Base-by-base conservation (phyloP, 2,113 vertebrate species). In the Ailurus styani region DNA sequence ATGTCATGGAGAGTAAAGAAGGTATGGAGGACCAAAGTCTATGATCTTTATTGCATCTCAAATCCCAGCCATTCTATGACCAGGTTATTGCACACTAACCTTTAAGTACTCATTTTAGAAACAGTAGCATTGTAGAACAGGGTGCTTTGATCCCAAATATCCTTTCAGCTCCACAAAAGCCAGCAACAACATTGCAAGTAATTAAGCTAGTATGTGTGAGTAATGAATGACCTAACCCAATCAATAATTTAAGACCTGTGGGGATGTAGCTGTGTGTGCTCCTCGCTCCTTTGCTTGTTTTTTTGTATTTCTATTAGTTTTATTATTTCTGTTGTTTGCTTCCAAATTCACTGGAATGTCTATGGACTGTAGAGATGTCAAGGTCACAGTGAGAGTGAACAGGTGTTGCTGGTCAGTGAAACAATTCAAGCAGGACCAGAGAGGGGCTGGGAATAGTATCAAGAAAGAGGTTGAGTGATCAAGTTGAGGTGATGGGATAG, bases 161-260 rank as follows among this genome's bases (percentile, higher is more conserved):
- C 7, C 34, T 54, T 70, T 20, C 54, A 78, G 3, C 21, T 70
- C 15, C 21, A 40, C 3, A 95, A 91, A 95, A 50, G 27, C 23
- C 7, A 68, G 60, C 7, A 54, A 88, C 66, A 78, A 10, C 34
- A 50, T 31, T 34, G 3, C 60, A 87, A 40, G 14, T 29, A 64
- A 34, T 62, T 27, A 81, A 23, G n/a, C 11, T 64, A 85, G 94
- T 60, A 79, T 31, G 55, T 62, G 23, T 52, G 34, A 72, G 31
- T n/a, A 57, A 75, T 90, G 54, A 57, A 75, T 90, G 54, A 64
- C n/a, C 34, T 70, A 86, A 92, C 9, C 52, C 90, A 29, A 47
- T 91, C 54, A 93, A 55, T 90, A 94, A 90, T 62, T 97, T 57
- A 93, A 94, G n/a, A 29, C 21, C 31, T 50, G 77, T 37, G 6